A percentile compares a stretch with the other conserved stretches of the same genome.
Evolutionary conservation across 2,113 vertebrate genomes (phyloP).

Genomic region (Myrmecobius fasciatus): DNA sequence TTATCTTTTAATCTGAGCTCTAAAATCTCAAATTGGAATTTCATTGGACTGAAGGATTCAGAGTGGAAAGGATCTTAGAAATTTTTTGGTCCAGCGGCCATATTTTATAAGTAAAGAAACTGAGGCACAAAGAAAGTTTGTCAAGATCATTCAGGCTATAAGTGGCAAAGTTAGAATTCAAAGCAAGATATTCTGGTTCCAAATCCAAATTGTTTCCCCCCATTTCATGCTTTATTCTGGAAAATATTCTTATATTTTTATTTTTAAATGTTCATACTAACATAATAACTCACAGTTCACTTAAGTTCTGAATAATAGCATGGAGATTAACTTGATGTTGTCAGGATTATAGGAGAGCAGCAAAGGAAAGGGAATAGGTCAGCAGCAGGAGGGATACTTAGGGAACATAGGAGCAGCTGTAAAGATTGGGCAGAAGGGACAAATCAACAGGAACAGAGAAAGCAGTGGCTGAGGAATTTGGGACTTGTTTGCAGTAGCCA

Average conservation of each 20-base stretch:
- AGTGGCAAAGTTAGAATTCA: not conserved
- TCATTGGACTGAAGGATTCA: not conserved
- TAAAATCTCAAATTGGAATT: slow-evolving; percentile 40
- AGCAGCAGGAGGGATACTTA: not conserved
- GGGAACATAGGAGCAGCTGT: not conserved
- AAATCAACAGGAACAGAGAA: not conserved
- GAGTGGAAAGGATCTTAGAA: not conserved
- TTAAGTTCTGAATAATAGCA: not conserved
- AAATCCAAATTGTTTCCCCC: not conserved
- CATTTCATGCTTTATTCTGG: not conserved
- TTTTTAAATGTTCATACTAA: not conserved
- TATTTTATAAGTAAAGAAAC: not conserved
- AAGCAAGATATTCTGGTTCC: fast-evolving
- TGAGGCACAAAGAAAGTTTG: not conserved
- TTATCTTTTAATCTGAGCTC: slow-evolving; percentile 49
- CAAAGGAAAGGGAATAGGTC: not conserved
- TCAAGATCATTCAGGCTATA: not conserved
- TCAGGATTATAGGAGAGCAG: not conserved
- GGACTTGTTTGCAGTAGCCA: not conserved
- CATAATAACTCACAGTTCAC: not conserved
- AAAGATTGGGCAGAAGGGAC: not conserved
- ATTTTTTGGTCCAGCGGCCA: not conserved
- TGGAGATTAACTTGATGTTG: not conserved
- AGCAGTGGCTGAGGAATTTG: not conserved
- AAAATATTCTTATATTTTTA: not conserved